Conservation (phyloP, 2,888 invertebrate species). For the Volucella zonaria region DNA sequence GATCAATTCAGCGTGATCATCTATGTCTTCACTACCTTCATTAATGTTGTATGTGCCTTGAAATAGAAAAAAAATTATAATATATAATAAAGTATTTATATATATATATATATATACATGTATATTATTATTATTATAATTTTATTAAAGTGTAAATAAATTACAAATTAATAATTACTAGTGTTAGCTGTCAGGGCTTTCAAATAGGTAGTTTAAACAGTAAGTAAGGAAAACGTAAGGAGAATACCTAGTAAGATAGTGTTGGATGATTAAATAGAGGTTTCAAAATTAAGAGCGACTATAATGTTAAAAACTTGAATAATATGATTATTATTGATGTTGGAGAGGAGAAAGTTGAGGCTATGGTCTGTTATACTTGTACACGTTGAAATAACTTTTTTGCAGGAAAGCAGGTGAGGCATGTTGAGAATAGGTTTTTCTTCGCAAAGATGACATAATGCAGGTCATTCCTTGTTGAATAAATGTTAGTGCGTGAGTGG, state of each 20-base stretch:
- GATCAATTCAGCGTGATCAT: constrained; percentile 52
- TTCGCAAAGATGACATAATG: constrained; percentile 19
- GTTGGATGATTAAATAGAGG: neutral
- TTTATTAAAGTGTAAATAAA: no score
- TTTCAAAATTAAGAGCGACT: constrained; percentile 1
- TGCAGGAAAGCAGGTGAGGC: constrained; percentile 19
- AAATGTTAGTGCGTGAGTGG: constrained; percentile 39
- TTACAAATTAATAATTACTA: constrained; percentile 5
- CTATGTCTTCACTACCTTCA: constrained; percentile 52
- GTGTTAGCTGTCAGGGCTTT: constrained; percentile 26
- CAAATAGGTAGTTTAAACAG: neutral
- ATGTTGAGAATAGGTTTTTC: constrained; percentile 15
- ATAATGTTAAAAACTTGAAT: neutral
- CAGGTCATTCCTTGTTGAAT: constrained; percentile 1
- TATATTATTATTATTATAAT: no score
- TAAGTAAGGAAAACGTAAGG: neutral
- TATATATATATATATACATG: neutral
- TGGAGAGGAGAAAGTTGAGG: neutral
- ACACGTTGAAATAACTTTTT: constrained; percentile 13
- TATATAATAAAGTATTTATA: neutral
- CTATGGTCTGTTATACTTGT: constrained; percentile 7
- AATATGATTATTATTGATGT: neutral
- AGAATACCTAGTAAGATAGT: no score
- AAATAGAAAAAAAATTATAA: constrained; percentile 12
- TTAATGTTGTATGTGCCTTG: constrained; percentile 65